Evolutionary conservation across 2,113 vertebrate species (phyloP).

Genomic region (Bambusicola thoracicus): DNA sequence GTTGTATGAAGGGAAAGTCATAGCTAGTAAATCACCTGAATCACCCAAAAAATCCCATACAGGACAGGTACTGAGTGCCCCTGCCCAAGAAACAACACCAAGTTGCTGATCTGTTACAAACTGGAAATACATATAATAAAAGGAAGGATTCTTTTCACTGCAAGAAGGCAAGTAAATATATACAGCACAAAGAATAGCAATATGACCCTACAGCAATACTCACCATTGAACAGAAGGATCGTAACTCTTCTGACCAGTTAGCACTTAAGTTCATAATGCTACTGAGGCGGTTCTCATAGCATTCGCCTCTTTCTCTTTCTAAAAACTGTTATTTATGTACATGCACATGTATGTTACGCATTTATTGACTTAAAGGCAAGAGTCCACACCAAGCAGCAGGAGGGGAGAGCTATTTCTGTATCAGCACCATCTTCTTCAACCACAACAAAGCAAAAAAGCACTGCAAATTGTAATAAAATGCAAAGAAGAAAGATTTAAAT

Average conservation of each 20-base stretch:
- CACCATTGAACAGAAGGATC: conserved; percentile 27
- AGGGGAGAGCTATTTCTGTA: not conserved
- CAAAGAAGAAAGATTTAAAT: not conserved
- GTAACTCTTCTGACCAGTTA: conserved; percentile 41
- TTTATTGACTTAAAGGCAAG: not conserved
- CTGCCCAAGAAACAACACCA: conserved; percentile 49
- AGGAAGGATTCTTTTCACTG: conserved; percentile 10
- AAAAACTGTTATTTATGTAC: not conserved
- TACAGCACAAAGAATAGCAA: conserved; percentile 37
- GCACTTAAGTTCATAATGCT: conserved; percentile 34
- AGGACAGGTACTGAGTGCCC: not conserved
- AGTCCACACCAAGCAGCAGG: not conserved
- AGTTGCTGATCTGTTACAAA: conserved; percentile 38
- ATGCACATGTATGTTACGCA: not conserved
- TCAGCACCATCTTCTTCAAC: not conserved
- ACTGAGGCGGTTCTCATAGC: not conserved
- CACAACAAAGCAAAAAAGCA: not conserved
- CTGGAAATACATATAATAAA: conserved; percentile 14
- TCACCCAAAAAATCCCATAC: not conserved
- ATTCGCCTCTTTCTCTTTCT: not conserved
- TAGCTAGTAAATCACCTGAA: conserved; percentile 16
- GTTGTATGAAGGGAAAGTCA: conserved; percentile 19
- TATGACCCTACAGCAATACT: conserved; percentile 21
- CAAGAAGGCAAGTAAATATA: conserved; percentile 23
- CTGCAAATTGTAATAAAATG: not conserved